Base-by-base conservation (phyloP, 2,888 invertebrate genomes). In the Clusia tigrina region DNA sequence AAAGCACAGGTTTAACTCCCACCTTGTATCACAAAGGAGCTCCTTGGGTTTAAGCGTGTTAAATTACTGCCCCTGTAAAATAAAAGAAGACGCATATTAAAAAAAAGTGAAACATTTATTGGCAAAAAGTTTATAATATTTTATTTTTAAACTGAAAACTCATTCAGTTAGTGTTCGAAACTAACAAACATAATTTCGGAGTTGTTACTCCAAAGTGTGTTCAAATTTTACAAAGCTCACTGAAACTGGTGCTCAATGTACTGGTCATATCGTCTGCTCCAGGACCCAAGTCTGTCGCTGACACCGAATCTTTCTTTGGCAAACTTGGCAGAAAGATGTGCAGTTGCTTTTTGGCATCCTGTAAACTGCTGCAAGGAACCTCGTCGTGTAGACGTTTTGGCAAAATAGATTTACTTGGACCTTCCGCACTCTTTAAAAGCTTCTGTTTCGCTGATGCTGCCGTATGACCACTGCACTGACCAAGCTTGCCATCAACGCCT, bases 301-400 rank as follows among this genome's bases (percentile, higher is more conserved):
- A 62, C 1, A 78, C 58, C 37, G 74, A 54, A 10, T 76, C 69
- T 70, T 85, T 85, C 73, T 88, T 89, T 59, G 88, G 87, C 67
- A 89, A 82, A 77, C 88, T 85, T 0, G 91, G 91, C 86, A 91
- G 89, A 74, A 91, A 91, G 65, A 91, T 91, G 77, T 91, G 91
- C 32, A 91, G 85, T 76, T 93, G 91, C 68, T 88, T 86, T 73
- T 88, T 88, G 6, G 84, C 74, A 65, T 84, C 78, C 24, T 78
- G 79, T 17, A 76, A 54, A 26, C 64, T 60, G 23, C 24, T 54
- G 26, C 17, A 59, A n/a, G 54, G 10, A 9, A 58, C 5, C 53
- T 56, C 58, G 1, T 65, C 68, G 12, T 65, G 60, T 12, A 65
- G 51, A 32, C 67, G 67, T 46, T 66, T 66, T 24, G 66, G 68